Base-by-base conservation (phyloP, 1,140 invertebrate genomes). In the Trichoplusia ni region DNA sequence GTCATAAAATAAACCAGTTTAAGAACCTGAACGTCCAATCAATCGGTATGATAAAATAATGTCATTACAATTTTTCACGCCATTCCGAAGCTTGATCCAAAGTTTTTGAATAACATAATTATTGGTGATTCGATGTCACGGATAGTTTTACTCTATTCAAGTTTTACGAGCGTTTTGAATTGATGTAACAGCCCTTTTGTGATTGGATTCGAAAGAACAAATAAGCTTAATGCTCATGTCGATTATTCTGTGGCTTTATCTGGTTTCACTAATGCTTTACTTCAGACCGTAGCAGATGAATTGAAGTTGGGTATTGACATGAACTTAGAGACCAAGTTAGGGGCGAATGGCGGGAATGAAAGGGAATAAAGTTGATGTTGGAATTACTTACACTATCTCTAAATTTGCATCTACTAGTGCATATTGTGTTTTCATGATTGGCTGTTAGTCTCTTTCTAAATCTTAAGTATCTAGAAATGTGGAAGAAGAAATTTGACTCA, bases 161-260 rank as follows among this genome's bases (percentile, higher is more conserved):
- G 11, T 19, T 58, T 58, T 58, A 58, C 44, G 16, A 25, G 37
- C 54, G 38, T 44, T 18, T 9, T 19, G 8, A 58, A 58, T 58
- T 27, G 25, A 58, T 58, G 27, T 58, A 21, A 58, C 38, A 38
- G 54, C 18, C 16, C 38, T 44, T 13, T 58, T 33, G 16, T 31
- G 54, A 44, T 58, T 7, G 54, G 37, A 27, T 58, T 49, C 44
- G 14, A 33, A 58, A 58, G 38, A 58, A 58, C 54, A 58, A 58
- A 58, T 58, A 58, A 11, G 51, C 40, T n/a, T 31, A 44, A 31
- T 42, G n/a, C 27, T 16, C 18, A 1, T 18, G 37, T 31, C 38
- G 42, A 58, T 58, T 58, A 58, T 44, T 42, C 25, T 31, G 7
- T 2, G n/a, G n/a, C n/a, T 31, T 18, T 42, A 40, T 54, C 33